Conservation (phyloP, 2,888 invertebrate species). For the Pristionchus arcanus region DNA sequence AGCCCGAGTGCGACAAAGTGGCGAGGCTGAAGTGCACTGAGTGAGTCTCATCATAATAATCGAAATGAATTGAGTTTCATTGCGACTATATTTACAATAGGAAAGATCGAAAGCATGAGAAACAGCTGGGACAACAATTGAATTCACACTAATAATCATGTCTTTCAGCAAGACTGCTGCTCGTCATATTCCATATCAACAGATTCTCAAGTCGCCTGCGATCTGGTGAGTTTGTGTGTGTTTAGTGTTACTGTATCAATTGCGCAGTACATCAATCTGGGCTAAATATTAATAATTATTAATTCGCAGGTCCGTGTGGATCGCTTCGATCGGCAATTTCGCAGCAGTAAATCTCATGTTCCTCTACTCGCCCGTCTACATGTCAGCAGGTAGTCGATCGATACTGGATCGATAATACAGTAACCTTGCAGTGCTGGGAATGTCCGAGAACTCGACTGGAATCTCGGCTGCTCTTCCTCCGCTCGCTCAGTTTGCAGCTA, state of each 20-base stretch:
- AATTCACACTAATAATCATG: neutral
- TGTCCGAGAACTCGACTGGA: slow-evolving; percentile 66
- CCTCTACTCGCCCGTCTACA: slow-evolving; percentile 69
- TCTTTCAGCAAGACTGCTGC: neutral
- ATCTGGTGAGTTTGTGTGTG: slow-evolving; percentile 67
- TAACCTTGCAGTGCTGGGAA: slow-evolving; percentile 65
- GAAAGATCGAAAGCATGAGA: neutral
- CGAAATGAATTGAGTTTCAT: neutral
- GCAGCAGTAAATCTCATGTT: slow-evolving; percentile 72
- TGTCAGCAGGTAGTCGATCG: slow-evolving; percentile 54
- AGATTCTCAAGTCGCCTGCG: slow-evolving; percentile 66
- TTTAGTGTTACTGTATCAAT: no score
- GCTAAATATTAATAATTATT: no score
- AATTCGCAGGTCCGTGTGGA: slow-evolving; percentile 59
- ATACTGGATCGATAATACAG: neutral
- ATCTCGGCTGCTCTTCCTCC: slow-evolving; percentile 71
- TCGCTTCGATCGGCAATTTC: slow-evolving; percentile 73
- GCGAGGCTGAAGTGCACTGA: slow-evolving; percentile 65
- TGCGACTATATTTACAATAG: neutral
- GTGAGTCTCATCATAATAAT: neutral
- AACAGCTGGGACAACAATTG: neutral
- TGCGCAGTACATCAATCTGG: no score
- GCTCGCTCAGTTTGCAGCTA: slow-evolving; percentile 67
- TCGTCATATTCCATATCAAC: slow-evolving; percentile 61
- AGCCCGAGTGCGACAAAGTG: slow-evolving; percentile 70